These are phyloP conservation scores for Proterorhinus semilunaris DNA, from an alignment of 2,113 vertebrate species.

Conservation along the genomic window DNA sequence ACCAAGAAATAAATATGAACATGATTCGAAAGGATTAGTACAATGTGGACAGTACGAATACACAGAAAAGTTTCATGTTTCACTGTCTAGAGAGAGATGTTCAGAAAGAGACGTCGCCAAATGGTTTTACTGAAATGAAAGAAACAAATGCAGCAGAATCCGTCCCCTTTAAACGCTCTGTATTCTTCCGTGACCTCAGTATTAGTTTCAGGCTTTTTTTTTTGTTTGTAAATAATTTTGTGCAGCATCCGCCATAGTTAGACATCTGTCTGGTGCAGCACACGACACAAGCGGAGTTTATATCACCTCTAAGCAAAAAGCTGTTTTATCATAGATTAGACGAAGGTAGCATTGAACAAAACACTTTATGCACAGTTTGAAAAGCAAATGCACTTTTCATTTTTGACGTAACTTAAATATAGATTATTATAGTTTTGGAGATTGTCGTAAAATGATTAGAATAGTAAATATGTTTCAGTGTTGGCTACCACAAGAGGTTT, in stretches of 20 bases:
- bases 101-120: no score
- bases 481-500: no score
- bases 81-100: no score
- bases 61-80: no score
- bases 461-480: no score
- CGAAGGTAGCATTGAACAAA: neutral
- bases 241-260: neutral
- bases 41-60: no score
- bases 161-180: neutral
- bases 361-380: neutral
- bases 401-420: neutral
- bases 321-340: neutral
- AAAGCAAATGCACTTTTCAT: neutral
- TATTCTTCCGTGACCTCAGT: neutral
- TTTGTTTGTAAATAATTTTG: slow-evolving; percentile 4
- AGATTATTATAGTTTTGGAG: neutral
- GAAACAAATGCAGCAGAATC: neutral
- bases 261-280: neutral
- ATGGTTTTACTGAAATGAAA: no score
- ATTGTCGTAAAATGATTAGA: no score
- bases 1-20: no score
- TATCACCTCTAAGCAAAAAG: neutral
- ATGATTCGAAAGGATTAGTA: no score
- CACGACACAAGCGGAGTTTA: neutral
- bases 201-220: slow-evolving; percentile 1